Percentiles rank a stretch among this genome's conserved stretches.
phyloP scores from a whole-genome alignment of 2,113 vertebrate species.

The Phylloscopus trochilus region DNA sequence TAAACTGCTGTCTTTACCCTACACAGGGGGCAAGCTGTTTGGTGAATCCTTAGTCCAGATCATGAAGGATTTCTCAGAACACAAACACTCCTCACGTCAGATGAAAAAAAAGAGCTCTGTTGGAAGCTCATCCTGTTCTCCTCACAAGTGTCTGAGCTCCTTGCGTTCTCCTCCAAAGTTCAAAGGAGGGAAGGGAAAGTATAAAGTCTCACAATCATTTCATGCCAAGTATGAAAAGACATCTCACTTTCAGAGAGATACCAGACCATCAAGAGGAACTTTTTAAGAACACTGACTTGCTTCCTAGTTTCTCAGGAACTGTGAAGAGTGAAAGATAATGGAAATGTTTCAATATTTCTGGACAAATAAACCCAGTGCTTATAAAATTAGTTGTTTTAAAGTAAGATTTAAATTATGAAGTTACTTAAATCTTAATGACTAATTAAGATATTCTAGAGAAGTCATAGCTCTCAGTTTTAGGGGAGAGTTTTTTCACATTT shows the following conservation, averaged over 20 bases:
- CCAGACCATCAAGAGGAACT: constrained; percentile 10
- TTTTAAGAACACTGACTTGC: not conserved
- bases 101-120: not conserved
- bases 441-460: not conserved
- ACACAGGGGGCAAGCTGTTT: constrained; percentile 39
- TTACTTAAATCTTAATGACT: not conserved
- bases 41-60: constrained; percentile 24
- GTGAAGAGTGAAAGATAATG: not conserved
- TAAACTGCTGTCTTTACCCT: constrained; percentile 32
- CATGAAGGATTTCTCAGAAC: constrained; percentile 19
- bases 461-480: not conserved
- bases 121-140: not conserved
- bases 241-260: not conserved
- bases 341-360: not conserved
- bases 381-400: not conserved
- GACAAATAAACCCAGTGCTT: not conserved
- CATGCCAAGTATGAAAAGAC: not conserved
- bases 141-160: not conserved
- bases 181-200: constrained; percentile 47
- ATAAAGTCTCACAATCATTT: constrained; percentile 23
- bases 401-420: not conserved
- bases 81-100: not conserved
- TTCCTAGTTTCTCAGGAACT: not conserved
- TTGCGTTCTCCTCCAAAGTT: not conserved
- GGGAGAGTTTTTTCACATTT: not conserved